Evolutionary conservation across 2,888 invertebrate genomes (phyloP).

Genomic region (Scaptomyza cyrtandrae): DNA sequence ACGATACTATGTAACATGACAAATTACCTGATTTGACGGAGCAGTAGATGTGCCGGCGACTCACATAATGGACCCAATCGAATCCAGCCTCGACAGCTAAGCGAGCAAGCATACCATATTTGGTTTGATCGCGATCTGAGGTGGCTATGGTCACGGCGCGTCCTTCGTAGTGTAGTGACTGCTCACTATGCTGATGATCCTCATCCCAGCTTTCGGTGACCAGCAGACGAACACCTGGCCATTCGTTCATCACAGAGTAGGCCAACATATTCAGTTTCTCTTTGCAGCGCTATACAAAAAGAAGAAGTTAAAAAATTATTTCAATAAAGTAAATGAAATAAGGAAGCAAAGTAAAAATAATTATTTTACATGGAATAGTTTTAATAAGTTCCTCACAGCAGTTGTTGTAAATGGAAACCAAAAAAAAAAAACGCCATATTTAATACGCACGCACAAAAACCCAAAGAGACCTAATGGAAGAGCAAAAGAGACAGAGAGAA

Average conservation of each 20-base stretch:
- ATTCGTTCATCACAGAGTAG: conserved; percentile 98
- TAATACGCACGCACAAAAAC: conserved; percentile 43
- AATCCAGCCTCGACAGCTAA: conserved; percentile 98
- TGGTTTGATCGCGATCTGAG: conserved; percentile 95
- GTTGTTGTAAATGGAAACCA: conserved; percentile 21
- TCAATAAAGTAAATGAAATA: conserved; percentile 36
- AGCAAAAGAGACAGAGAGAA: conserved; percentile 29
- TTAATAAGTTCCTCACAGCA: conserved; percentile 22
- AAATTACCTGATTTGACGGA: conserved; percentile 97
- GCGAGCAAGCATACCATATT: conserved; percentile 97
- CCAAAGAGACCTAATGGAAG: conserved; percentile 17
- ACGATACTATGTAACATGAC: conserved; percentile 18
- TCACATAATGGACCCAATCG: conserved; percentile 99
- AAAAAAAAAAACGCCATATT: conserved; percentile 65
- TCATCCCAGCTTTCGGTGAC: conserved; percentile 99
- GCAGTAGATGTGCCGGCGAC: conserved; percentile 97
- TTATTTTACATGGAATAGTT: conserved; percentile 1
- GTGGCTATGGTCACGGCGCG: conserved; percentile 98
- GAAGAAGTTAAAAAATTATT: not conserved
- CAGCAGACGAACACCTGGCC: conserved; percentile 96
- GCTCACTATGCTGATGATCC: conserved; percentile 88
- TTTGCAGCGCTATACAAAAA: conserved; percentile 93
- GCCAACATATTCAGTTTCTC: conserved; percentile 97
- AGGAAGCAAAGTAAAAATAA: too few species aligned
- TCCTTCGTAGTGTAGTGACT: conserved; percentile 98